Evolutionary conservation across 2,797 vertebrate species (phyloP), one percentile per base, ranked within the genome.

Genomic region (Semotilus atromaculatus): DNA sequence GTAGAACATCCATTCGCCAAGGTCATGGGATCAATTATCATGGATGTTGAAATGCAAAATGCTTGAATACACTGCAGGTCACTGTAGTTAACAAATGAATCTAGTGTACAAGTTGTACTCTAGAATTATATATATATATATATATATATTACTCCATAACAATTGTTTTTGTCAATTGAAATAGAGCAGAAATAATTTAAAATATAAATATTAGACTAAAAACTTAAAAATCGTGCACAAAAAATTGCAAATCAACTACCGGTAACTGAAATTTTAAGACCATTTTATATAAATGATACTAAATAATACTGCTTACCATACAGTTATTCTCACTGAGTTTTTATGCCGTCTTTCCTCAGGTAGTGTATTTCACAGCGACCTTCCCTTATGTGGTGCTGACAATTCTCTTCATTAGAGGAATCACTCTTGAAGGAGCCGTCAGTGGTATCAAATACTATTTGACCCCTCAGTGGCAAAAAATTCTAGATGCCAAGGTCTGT

Each of bases 311-410:
- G 6, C 14, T 40, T 84, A 43, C 51, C 36, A 19, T 68, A 23
- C 34, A 29, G 51, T 70, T 81, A 45, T 26, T 38, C 26, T 14
- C 58, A 60, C 18, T 36, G 21, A 89, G 43, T 53, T 70, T 40
- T 72, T 34, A 72, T 66, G 29, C 10, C 72, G 38, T 89, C 55
- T 84, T 77, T 88, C 14, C 7, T 0, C 91, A 99, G 98, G 98
- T 99, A 91, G 98, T 99, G 81, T 99, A 99, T 92, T 99, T 99
- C 93, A 99, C 98, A 3, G 98, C 98, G 84, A 99, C 98, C 0
- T 99, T 99, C 91, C 98, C 98, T 10, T 99, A 99, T 0, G 92
- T 99, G 77, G 98, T 99, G 90, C 93, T 99, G 91, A 99, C 98
- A 90, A 99, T 99, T 95, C 95, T 99, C 88, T 99, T 99, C 1